Evolutionary conservation across 37 sponge, comb jelly and placozoan species (phyloP).

Genomic region (Chondrosia reniformis): DNA sequence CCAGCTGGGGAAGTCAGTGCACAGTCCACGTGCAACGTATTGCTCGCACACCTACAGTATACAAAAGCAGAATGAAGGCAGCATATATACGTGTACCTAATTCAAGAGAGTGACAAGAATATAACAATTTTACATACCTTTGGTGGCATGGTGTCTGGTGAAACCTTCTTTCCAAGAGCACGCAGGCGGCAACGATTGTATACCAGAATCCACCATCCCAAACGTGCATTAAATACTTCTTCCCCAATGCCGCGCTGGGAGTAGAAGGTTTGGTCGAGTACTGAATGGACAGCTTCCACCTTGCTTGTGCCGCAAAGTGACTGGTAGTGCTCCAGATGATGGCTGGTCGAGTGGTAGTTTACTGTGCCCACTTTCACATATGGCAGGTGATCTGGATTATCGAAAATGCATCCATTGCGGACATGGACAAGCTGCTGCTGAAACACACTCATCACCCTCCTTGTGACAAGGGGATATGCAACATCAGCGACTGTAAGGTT

Average conservation of each 20-base stretch:
- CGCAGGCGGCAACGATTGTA: conserved; percentile 47
- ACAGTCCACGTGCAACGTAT: conserved; percentile 40
- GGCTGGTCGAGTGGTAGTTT: conserved; percentile 38
- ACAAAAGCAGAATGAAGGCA: not conserved
- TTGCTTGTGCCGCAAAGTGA: conserved; percentile 47
- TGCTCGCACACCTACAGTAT: conserved; percentile 31
- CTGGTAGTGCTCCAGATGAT: conserved; percentile 39
- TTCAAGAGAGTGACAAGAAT: not conserved
- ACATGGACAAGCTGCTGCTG: conserved; percentile 37
- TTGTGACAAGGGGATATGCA: conserved; percentile 27
- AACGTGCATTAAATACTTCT: conserved; percentile 46
- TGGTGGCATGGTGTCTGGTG: conserved; percentile 41
- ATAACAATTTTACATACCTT: conserved; percentile 12
- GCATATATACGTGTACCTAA: not conserved
- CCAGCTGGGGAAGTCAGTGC: conserved; percentile 41
- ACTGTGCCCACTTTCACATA: conserved; percentile 51
- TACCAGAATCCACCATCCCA: conserved; percentile 45
- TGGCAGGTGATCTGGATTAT: conserved; percentile 41
- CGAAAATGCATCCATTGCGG: conserved; percentile 44
- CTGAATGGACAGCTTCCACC: conserved; percentile 49
- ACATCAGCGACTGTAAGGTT: conserved; percentile 32
- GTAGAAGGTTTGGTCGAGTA: conserved; percentile 47
- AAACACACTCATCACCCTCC: conserved; percentile 22
- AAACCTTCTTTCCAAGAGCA: conserved; percentile 49
- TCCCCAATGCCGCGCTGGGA: conserved; percentile 42